phyloP scores from a whole-genome alignment of 2,888 invertebrate genomes.

The Doris montereyensis region DNA sequence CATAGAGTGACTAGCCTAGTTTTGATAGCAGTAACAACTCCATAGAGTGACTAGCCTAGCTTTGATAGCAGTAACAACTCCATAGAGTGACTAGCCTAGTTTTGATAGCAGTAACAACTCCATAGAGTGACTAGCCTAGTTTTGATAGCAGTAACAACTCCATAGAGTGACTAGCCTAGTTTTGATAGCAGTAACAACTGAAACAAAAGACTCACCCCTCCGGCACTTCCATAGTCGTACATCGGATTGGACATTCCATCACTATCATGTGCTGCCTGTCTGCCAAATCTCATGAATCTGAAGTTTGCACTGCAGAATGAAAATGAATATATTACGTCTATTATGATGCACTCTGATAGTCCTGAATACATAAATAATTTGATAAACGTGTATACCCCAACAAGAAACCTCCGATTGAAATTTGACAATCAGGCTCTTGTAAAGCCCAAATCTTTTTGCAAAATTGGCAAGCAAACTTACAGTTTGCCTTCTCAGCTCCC shows the following conservation, averaged over 20 bases:
- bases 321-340: no score
- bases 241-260: constrained; percentile 55
- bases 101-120: neutral
- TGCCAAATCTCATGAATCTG: constrained; percentile 40
- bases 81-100: neutral
- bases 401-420: no score
- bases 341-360: no score
- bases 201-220: constrained; percentile 37
- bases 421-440: no score
- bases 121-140: neutral
- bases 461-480: no score
- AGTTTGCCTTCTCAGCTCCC: no score
- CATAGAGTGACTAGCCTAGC: no score
- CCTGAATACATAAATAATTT: no score
- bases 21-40: no score
- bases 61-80: neutral
- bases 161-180: neutral
- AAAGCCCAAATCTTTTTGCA: no score
- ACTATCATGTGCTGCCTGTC: constrained; percentile 14
- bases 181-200: neutral
- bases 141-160: neutral
- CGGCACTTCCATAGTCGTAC: constrained; percentile 54
- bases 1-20: no score
- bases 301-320: neutral
- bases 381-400: no score